Conservation (phyloP, 2,888 invertebrate species). For the Ecliptopera silaceata region DNA sequence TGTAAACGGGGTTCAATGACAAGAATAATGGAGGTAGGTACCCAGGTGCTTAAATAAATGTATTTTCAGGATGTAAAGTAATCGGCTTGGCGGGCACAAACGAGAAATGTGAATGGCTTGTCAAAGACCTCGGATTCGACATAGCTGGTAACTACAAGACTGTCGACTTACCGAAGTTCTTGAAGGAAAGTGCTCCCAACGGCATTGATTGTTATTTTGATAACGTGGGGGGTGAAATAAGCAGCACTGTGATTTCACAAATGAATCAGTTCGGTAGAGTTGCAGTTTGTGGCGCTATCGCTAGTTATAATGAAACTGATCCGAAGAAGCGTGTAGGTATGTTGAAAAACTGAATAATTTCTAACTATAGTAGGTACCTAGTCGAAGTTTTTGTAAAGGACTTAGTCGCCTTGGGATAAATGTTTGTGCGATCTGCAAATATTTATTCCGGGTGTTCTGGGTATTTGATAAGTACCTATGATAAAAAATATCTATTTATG, state of each 20-base stretch:
- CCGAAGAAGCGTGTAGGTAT: conserved; percentile 73
- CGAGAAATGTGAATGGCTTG: conserved; percentile 87
- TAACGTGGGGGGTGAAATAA: conserved; percentile 88
- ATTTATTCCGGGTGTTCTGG: no score
- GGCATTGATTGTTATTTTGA: conserved; percentile 91
- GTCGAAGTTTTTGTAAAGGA: no score
- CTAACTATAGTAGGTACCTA: no score
- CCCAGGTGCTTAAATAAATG: neutral
- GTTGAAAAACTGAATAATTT: neutral
- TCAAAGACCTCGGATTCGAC: conserved; percentile 86
- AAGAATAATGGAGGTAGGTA: neutral
- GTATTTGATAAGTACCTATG: no score
- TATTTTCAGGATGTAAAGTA: conserved; percentile 82
- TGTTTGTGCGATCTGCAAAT: no score
- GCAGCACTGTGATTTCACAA: conserved; percentile 81
- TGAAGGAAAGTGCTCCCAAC: conserved; percentile 85
- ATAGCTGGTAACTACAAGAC: conserved; percentile 89
- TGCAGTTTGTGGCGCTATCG: conserved; percentile 86
- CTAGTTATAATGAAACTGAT: conserved; percentile 82
- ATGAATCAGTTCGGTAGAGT: conserved; percentile 85
- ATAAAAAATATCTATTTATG: no score
- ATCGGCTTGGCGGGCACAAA: conserved; percentile 88
- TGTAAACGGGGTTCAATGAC: no score
- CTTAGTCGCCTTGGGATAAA: no score
- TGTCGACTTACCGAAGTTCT: conserved; percentile 72